Conservation (phyloP, 2,797 vertebrate species). For the Onychomys torridus region DNA sequence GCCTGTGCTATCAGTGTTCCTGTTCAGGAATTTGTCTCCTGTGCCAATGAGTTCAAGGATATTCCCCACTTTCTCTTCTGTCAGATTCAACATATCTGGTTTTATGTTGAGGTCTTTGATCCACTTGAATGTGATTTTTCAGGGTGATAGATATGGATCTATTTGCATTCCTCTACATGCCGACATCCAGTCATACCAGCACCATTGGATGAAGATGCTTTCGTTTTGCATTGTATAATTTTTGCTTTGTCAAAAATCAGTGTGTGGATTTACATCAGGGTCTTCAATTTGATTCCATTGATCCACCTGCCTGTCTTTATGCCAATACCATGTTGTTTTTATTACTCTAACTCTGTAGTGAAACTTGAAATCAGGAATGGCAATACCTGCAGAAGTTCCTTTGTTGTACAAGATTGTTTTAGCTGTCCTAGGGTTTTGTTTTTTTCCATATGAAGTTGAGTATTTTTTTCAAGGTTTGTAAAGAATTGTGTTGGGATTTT, state of each 20-base stretch:
- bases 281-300: not conserved
- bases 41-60: not conserved
- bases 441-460: not conserved
- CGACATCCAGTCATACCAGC: not conserved
- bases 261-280: not conserved
- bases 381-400: not conserved
- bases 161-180: not conserved
- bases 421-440: not conserved
- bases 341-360: not conserved
- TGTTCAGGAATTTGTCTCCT: not conserved
- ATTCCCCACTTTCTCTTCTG: not conserved
- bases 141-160: not conserved
- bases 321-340: not conserved
- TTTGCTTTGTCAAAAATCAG: not conserved
- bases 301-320: not conserved
- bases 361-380: not conserved
- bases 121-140: not conserved
- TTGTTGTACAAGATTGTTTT: not conserved
- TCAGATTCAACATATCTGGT: not conserved
- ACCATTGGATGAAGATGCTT: not conserved
- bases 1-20: not conserved
- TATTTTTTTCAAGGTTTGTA: not conserved
- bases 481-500: not conserved
- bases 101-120: not conserved
- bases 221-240: not conserved